Conservation (phyloP, 2,888 invertebrate genomes). For the Catocala nupta region DNA sequence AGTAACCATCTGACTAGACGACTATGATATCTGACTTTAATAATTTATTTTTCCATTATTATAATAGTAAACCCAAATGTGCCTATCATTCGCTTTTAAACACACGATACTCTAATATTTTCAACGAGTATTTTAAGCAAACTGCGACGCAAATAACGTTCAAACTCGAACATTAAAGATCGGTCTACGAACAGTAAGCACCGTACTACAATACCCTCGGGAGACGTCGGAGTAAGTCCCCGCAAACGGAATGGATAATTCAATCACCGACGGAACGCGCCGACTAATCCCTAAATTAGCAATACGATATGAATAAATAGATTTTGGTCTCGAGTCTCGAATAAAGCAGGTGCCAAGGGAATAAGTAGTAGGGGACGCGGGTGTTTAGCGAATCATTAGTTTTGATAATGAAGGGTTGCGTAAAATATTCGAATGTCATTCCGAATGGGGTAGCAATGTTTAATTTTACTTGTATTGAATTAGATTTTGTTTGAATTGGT, state of each 20-base stretch:
- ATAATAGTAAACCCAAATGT: too few relatives aligned
- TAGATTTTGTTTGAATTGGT: not conserved
- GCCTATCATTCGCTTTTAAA: too few relatives aligned
- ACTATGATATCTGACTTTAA: too few relatives aligned
- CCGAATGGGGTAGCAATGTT: conserved; percentile 33
- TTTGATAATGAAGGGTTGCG: conserved; percentile 76
- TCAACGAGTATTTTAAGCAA: conserved; percentile 4
- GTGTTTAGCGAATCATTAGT: conserved; percentile 73
- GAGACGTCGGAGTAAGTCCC: conserved; percentile 58
- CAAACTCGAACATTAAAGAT: conserved; percentile 44
- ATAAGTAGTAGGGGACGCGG: conserved; percentile 59
- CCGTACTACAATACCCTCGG: conserved; percentile 62
- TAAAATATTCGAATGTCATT: conserved; percentile 58
- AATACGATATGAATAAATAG: conserved; percentile 87
- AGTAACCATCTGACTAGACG: too few relatives aligned
- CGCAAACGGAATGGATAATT: conserved; percentile 86
- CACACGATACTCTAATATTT: not conserved
- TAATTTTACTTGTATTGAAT: conserved; percentile 15
- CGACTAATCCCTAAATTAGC: conserved; percentile 84
- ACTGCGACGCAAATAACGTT: conserved; percentile 19
- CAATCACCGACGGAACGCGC: conserved; percentile 84
- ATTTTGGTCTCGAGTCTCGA: conserved; percentile 69
- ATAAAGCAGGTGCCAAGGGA: conserved; percentile 78
- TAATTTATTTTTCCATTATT: too few relatives aligned
- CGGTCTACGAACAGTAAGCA: conserved; percentile 32